Conservation (phyloP, 2,888 invertebrate species). For the Drosophila atroscutellata region DNA sequence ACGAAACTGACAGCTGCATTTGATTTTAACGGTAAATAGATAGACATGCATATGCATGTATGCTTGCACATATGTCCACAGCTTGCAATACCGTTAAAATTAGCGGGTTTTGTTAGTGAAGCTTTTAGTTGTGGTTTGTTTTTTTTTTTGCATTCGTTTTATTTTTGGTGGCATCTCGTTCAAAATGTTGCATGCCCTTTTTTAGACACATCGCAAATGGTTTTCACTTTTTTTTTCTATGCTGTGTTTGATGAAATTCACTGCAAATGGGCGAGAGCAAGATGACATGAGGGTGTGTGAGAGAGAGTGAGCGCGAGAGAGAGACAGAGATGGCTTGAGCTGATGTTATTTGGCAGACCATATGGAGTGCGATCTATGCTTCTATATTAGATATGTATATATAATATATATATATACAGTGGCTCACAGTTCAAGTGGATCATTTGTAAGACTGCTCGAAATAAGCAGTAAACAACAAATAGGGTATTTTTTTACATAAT, state of each 20-base stretch:
- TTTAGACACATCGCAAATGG: constrained; percentile 49
- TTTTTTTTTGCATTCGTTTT: constrained; percentile 33
- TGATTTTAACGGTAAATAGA: constrained; percentile 45
- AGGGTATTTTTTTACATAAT: too few species aligned
- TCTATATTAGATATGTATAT: neutral
- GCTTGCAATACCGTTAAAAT: constrained; percentile 45
- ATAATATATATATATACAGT: constrained; percentile 3
- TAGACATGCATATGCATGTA: constrained; percentile 16
- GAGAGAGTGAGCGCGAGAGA: constrained; percentile 6
- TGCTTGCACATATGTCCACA: constrained; percentile 12
- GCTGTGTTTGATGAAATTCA: constrained; percentile 30
- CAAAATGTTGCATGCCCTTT: constrained; percentile 58
- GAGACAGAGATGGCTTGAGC: constrained; percentile 1
- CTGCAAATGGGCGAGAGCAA: constrained; percentile 14
- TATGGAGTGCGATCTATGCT: constrained; percentile 28
- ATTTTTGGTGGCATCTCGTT: constrained; percentile 28
- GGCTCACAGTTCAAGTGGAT: too few species aligned
- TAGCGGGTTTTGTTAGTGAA: constrained; percentile 39
- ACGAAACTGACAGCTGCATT: constrained; percentile 60
- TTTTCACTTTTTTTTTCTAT: constrained; percentile 56
- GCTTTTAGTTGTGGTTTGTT: constrained; percentile 18
- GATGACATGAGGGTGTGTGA: neutral
- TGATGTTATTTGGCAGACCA: constrained; percentile 18
- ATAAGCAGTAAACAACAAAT: too few species aligned
- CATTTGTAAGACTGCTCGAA: too few species aligned